Percentiles rank a stretch among this genome's conserved stretches.
Conservation (phyloP, 2,888 invertebrate species). For the Eristalinus aeneus region DNA sequence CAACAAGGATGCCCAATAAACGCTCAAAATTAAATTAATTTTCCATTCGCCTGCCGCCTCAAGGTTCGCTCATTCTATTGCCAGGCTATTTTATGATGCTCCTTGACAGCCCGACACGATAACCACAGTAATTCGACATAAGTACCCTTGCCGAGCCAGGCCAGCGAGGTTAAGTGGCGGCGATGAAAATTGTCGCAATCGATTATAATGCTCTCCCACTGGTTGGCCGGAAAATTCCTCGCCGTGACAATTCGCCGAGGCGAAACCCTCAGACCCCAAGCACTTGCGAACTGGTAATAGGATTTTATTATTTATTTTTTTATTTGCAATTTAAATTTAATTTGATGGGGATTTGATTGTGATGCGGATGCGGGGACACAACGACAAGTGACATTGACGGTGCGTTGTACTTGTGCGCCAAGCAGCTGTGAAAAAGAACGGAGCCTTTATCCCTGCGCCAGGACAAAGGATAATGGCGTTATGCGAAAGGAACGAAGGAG, state of each 20-base stretch:
- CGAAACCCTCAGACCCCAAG: not conserved
- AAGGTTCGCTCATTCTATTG: not conserved
- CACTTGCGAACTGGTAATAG: not conserved
- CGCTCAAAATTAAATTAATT: not conserved
- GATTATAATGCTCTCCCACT: slow-evolving; percentile 3
- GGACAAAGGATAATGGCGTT: not conserved
- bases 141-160: slow-evolving; percentile 9
- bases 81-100: not conserved
- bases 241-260: not conserved
- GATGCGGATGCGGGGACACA: not conserved
- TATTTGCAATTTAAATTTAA: slow-evolving; percentile 12
- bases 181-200: slow-evolving; percentile 7
- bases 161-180: slow-evolving; percentile 39
- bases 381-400: not conserved
- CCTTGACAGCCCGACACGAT: slow-evolving; percentile 17
- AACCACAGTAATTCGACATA: slow-evolving; percentile 37
- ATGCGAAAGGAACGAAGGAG: not conserved
- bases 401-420: not conserved
- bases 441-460: not conserved
- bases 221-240: not conserved
- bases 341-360: slow-evolving; percentile 6
- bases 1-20: not conserved
- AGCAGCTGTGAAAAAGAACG: not conserved
- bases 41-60: not conserved
- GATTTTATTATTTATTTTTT: not conserved